A percentile compares a stretch with the other conserved stretches of the same genome.
These are phyloP conservation scores for Hormiphora californensis DNA, from an alignment of 37 sponge, comb jelly and placozoan genomes.

Conservation along the genomic window DNA sequence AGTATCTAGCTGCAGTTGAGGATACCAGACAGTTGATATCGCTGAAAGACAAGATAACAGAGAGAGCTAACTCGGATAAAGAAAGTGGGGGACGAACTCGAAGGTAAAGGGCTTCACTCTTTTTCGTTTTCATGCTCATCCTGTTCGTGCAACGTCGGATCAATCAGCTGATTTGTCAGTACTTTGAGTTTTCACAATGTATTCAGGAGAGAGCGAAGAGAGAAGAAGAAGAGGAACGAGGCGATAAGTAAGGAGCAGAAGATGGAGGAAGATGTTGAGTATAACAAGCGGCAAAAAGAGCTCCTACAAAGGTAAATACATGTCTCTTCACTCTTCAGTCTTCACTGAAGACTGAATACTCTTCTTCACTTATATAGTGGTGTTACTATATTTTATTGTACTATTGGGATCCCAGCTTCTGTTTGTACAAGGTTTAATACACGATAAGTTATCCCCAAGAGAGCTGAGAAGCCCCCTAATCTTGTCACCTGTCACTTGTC, in stretches of 20 bases:
- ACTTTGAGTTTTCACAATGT: neutral
- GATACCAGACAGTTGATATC: conserved; percentile 1
- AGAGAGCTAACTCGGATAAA: neutral
- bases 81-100: conserved; percentile 13
- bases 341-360: too few species aligned
- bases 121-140: too few species aligned
- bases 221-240: conserved; percentile 23
- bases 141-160: too few species aligned
- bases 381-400: too few species aligned
- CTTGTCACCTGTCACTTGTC: too few species aligned
- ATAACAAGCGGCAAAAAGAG: conserved; percentile 3
- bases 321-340: too few species aligned
- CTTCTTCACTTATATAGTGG: too few species aligned
- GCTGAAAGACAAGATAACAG: conserved; percentile 20
- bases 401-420: too few species aligned
- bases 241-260: neutral
- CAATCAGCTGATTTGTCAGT: neutral
- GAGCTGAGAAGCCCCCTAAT: too few species aligned
- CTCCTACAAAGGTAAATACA: conserved; percentile 17
- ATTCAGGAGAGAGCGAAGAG: conserved; percentile 18
- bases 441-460: too few species aligned
- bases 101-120: too few species aligned
- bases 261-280: conserved; percentile 1
- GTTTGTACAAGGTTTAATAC: too few species aligned
- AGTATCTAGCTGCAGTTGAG: conserved; percentile 30